Percentiles rank a stretch among this genome's conserved stretches.
These are phyloP conservation scores for Neotragus moschatus DNA, from an alignment of 2,113 vertebrate genomes.

Conservation along the genomic window DNA sequence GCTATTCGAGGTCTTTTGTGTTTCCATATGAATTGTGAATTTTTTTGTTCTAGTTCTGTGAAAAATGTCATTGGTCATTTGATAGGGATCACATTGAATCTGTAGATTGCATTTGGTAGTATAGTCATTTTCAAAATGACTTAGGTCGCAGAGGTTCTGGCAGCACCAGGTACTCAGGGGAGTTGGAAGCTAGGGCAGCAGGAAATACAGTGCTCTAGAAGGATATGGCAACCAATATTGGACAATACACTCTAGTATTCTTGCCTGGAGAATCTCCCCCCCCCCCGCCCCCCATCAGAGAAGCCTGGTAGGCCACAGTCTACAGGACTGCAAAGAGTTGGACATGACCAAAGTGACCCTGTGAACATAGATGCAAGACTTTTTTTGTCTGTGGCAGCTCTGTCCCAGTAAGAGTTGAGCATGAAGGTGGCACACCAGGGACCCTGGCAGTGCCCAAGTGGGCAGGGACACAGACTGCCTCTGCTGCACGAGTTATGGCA, in stretches of 20 bases:
- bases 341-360: background rate
- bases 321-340: background rate
- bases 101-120: background rate
- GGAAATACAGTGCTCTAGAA: background rate
- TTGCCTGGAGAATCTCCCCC: background rate
- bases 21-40: background rate
- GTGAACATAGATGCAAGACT: background rate
- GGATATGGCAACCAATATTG: background rate
- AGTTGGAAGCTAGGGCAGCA: background rate
- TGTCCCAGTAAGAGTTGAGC: background rate
- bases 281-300: background rate
- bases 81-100: background rate
- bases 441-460: background rate
- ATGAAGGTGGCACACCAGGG: background rate
- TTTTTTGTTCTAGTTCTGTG: background rate
- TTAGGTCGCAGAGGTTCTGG: background rate
- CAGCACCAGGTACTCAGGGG: background rate
- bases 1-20: background rate
- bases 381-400: background rate
- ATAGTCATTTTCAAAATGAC: background rate
- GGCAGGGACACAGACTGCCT: background rate
- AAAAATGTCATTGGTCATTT: background rate
- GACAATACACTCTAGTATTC: background rate
- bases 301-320: background rate
- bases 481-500: background rate